Evolutionary conservation across 2,888 invertebrate species (phyloP).

Genomic region (Labia minor): DNA sequence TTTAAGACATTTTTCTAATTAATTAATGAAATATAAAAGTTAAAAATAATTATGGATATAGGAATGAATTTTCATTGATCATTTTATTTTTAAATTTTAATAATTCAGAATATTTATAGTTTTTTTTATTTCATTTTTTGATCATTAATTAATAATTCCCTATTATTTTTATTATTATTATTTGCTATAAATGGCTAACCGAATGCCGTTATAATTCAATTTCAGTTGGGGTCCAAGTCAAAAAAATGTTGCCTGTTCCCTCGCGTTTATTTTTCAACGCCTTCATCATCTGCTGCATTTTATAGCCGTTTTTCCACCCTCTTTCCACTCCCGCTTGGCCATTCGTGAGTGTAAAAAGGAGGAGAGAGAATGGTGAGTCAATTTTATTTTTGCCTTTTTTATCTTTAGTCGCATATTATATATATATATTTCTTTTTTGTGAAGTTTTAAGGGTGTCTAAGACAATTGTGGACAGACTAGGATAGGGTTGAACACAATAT

Average conservation of each 20-base stretch:
- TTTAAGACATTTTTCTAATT: too few relatives aligned
- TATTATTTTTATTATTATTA: background rate
- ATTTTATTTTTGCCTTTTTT: background rate
- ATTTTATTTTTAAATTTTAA: too few relatives aligned
- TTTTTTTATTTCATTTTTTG: too few relatives aligned
- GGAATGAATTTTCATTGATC: too few relatives aligned
- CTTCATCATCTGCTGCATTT: background rate
- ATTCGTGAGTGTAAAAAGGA: background rate
- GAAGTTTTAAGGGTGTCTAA: background rate
- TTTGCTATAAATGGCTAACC: background rate
- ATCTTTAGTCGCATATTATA: background rate
- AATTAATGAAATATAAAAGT: too few relatives aligned
- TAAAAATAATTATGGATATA: too few relatives aligned
- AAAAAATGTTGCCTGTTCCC: slow-evolving; percentile 1
- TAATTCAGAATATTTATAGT: too few relatives aligned
- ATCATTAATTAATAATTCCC: background rate
- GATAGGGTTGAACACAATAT: slow-evolving; percentile 13
- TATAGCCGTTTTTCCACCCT: background rate
- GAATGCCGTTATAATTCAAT: slow-evolving; percentile 7
- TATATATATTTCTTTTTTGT: background rate
- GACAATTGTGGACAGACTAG: slow-evolving; percentile 13
- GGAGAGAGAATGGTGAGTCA: background rate
- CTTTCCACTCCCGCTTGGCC: background rate
- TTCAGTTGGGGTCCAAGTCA: background rate
- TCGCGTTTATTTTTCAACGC: slow-evolving; percentile 4